Evolutionary conservation across 2,113 vertebrate genomes (phyloP), one percentile per base, ranked within the genome.

Genomic region (Albula glossodonta): DNA sequence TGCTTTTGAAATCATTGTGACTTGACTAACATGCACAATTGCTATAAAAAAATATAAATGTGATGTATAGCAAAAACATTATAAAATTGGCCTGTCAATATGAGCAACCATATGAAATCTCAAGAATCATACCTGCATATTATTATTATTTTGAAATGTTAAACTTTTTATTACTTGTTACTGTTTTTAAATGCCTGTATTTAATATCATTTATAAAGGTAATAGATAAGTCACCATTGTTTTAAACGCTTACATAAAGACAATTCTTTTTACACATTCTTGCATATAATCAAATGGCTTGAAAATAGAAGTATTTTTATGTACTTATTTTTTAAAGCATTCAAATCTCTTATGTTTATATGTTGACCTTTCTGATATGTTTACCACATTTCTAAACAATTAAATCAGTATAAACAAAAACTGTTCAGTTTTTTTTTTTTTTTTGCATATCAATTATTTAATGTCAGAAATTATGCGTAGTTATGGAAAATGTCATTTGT

Each of bases 141-240:
- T 79, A 79, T 51, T 81, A 41, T 41, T 41, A 41, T 41, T 81
- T 81, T 81, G 51, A 81, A 50, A 81, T 81, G 79, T 51, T 17
- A 81, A 22, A 17, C 79, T 12, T 81, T 81, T 50, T 81, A 81
- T 51, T 81, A 79, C 13, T 81, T 81, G 49, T 81, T n/a, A 81
- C 15, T 50, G 51, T 81, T 81, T 51, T 50, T 51, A 81, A 81
- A 41, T 81, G 79, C 79, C 49, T 50, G 15, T 81, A 81, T 81
- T 81, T 81, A 15, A 2, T 51, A 81, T 51, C 1, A 12, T 70
- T 81, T 4, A 50, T 51, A 50, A 51, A 51, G 13, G 50, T 51
- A 51, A 81, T 51, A 17, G 50, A 17, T n/a, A 81, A 51, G 79
- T 81, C 48, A 51, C 41, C 31, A 41, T 41, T 10, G 11, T 12